phyloP scores from a whole-genome alignment of 2,113 vertebrate genomes.

The Suricata suricatta region DNA sequence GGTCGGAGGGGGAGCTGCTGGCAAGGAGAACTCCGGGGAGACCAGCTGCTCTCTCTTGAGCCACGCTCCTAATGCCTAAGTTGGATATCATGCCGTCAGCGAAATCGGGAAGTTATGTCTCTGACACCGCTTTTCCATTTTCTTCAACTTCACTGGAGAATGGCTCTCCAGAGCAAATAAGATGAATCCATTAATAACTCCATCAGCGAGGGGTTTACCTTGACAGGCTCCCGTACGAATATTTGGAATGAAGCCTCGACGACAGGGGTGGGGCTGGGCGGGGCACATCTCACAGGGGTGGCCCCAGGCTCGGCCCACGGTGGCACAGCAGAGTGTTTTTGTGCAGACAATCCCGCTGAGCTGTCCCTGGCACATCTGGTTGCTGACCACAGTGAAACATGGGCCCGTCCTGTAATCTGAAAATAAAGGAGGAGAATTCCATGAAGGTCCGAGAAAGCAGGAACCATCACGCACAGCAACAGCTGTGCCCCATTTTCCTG shows the following conservation, averaged over 20 bases:
- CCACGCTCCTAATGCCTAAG: constrained; percentile 77
- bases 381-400: constrained; percentile 95
- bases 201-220: constrained; percentile 86
- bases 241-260: constrained; percentile 97
- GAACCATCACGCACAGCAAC: neutral
- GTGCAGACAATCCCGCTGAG: constrained; percentile 98
- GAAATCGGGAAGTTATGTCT: constrained; percentile 82
- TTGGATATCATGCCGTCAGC: constrained; percentile 84
- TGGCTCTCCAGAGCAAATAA: constrained; percentile 87
- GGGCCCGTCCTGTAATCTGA: constrained; percentile 99
- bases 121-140: constrained; percentile 87
- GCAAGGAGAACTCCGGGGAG: constrained; percentile 79
- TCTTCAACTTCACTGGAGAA: constrained; percentile 82
- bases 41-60: constrained; percentile 77
- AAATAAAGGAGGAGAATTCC: constrained; percentile 59
- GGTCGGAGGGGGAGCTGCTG: constrained; percentile 61
- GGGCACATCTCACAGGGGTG: constrained; percentile 99
- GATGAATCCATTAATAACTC: constrained; percentile 83
- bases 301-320: constrained; percentile 97
- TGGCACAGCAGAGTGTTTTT: constrained; percentile 97
- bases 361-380: constrained; percentile 99
- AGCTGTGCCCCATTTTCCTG: neutral
- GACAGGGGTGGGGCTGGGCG: constrained; percentile 96
- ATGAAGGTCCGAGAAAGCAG: neutral
- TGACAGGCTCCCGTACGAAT: constrained; percentile 97